Conservation (phyloP, 2,797 vertebrate species). For the Limosa lapponica region DNA sequence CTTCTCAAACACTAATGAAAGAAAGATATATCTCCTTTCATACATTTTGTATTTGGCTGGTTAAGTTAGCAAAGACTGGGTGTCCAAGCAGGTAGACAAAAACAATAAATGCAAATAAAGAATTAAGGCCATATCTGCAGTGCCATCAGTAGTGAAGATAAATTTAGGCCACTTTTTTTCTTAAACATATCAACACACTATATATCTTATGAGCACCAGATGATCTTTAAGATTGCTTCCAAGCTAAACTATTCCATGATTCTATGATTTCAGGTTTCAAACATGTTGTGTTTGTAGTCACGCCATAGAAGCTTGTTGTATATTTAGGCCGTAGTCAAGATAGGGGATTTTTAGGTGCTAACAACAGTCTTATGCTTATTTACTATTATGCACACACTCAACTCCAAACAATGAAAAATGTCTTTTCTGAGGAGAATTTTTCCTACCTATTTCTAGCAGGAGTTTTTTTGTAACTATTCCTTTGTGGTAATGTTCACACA, state of each 20-base stretch:
- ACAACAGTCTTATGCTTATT: background rate
- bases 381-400: background rate
- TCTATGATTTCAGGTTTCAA: background rate
- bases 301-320: background rate
- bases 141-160: background rate
- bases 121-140: background rate
- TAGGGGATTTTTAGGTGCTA: background rate
- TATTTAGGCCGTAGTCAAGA: background rate
- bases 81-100: background rate
- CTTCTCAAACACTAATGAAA: fast-evolving
- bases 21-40: background rate
- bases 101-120: background rate
- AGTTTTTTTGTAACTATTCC: background rate
- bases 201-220: background rate
- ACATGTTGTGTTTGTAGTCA: background rate
- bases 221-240: background rate
- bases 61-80: background rate
- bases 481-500: background rate
- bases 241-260: background rate
- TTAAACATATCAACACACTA: fast-evolving
- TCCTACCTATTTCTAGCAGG: background rate
- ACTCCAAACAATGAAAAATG: background rate
- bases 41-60: background rate
- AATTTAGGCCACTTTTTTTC: background rate
- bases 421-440: background rate